phyloP scores from a whole-genome alignment of 2,888 invertebrate genomes.

The Xanthostigma xanthostigma region DNA sequence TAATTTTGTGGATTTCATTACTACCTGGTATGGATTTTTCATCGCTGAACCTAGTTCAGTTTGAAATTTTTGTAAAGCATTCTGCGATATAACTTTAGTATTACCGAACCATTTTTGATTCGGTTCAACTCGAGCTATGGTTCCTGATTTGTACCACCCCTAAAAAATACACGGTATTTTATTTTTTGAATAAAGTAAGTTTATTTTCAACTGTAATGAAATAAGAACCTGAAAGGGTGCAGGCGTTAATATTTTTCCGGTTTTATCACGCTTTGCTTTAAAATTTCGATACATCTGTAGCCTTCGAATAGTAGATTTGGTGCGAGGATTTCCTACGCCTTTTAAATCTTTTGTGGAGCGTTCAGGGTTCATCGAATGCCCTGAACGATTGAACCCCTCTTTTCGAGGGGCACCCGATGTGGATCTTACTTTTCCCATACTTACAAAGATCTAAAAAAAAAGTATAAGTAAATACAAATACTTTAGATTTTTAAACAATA shows the following conservation, averaged over 20 bases:
- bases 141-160: conserved; percentile 74
- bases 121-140: conserved; percentile 89
- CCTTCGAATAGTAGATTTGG: conserved; percentile 88
- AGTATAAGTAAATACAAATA: too few species aligned
- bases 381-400: conserved; percentile 71
- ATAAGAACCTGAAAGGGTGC: conserved; percentile 74
- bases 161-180: conserved; percentile 10
- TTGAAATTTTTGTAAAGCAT: conserved; percentile 76
- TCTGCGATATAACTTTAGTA: conserved; percentile 90
- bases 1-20: conserved; percentile 90
- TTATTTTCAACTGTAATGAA: neutral
- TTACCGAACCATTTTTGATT: conserved; percentile 99
- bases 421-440: conserved; percentile 66
- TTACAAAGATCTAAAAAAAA: conserved; percentile 9
- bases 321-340: conserved; percentile 71
- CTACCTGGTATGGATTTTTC: conserved; percentile 92
- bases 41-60: conserved; percentile 88
- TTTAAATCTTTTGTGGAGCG: conserved; percentile 61
- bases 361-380: conserved; percentile 93
- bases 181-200: neutral
- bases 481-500: too few species aligned
- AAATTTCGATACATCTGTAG: conserved; percentile 97
- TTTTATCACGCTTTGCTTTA: conserved; percentile 81
- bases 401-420: conserved; percentile 60
- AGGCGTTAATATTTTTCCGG: conserved; percentile 80